Evolutionary conservation across 1,140 invertebrate species (phyloP).

Genomic region (Apocrypta bakeri): DNA sequence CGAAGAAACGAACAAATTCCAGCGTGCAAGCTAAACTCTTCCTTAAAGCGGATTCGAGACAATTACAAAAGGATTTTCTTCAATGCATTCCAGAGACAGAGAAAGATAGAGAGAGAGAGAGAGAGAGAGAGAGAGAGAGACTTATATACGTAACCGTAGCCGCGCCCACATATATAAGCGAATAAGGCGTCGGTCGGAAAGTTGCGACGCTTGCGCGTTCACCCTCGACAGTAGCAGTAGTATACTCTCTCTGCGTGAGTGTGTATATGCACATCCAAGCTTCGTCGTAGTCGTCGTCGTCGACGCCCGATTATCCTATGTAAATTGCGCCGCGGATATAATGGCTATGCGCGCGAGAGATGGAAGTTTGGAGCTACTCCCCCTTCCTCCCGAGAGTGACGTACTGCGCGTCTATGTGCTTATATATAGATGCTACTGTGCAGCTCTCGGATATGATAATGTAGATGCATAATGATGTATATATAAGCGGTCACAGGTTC

Average conservation of each 20-base stretch:
- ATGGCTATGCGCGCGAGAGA: slow-evolving; percentile 4
- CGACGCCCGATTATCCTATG: slow-evolving; percentile 40
- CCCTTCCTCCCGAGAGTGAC: neutral
- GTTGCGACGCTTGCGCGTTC: neutral
- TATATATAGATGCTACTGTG: neutral
- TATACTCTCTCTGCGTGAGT: too few relatives aligned
- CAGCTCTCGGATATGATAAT: neutral
- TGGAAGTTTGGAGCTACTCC: slow-evolving; percentile 13
- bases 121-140: too few relatives aligned
- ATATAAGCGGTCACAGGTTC: too few relatives aligned
- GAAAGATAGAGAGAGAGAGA: too few relatives aligned
- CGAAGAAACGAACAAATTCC: too few relatives aligned
- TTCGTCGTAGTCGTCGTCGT: neutral
- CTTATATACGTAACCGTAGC: too few relatives aligned
- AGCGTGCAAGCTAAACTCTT: neutral
- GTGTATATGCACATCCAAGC: neutral
- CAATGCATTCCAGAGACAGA: too few relatives aligned
- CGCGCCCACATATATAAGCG: neutral
- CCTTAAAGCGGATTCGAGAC: slow-evolving; percentile 1
- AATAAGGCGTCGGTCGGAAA: neutral
- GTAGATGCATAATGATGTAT: neutral
- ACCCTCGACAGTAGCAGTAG: too few relatives aligned
- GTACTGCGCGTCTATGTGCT: neutral
- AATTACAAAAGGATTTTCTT: slow-evolving; percentile 18
- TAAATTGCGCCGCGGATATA: slow-evolving; percentile 37